These are phyloP conservation scores for Typhlomys cinereus DNA, from an alignment of 2,113 vertebrate species.

Conservation along the genomic window DNA sequence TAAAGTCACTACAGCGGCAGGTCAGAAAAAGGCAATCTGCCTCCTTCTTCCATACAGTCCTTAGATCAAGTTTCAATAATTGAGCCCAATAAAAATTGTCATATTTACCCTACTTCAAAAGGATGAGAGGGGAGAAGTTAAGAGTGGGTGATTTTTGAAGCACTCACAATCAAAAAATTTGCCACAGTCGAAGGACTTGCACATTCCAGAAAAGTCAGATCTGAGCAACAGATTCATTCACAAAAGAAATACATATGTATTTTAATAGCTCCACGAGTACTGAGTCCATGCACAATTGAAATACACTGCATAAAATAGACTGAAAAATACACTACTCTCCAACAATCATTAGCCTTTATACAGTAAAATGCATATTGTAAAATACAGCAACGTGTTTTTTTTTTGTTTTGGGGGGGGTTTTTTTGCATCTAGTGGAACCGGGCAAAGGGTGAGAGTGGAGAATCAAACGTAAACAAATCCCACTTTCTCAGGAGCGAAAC, in stretches of 20 bases:
- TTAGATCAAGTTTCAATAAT: constrained; percentile 78
- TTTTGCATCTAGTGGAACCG: constrained; percentile 32
- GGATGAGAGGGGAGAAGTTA: constrained; percentile 58
- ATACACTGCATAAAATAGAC: constrained; percentile 32
- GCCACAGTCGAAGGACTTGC: constrained; percentile 61
- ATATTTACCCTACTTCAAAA: constrained; percentile 75
- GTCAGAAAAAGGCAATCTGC: constrained; percentile 70
- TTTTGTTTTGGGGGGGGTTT: no score
- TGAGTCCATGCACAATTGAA: constrained; percentile 39
- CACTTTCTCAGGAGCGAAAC: neutral
- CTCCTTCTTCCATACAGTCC: constrained; percentile 55
- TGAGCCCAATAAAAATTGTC: constrained; percentile 78
- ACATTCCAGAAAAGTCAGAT: constrained; percentile 62
- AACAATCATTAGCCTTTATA: constrained; percentile 31
- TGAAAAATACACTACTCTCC: constrained; percentile 28
- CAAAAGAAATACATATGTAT: constrained; percentile 42
- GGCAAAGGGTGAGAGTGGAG: neutral
- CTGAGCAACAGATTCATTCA: constrained; percentile 69
- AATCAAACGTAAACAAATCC: constrained; percentile 69
- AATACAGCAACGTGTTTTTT: constrained; percentile 36
- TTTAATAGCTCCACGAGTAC: neutral
- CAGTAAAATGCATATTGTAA: constrained; percentile 37
- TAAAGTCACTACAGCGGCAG: constrained; percentile 67
- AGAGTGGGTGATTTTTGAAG: constrained; percentile 68
- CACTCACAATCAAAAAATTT: constrained; percentile 72